Evolutionary conservation across 1,140 invertebrate genomes (phyloP), one percentile per base, ranked within the genome.

Genomic region (Euwallacea fornicatus): DNA sequence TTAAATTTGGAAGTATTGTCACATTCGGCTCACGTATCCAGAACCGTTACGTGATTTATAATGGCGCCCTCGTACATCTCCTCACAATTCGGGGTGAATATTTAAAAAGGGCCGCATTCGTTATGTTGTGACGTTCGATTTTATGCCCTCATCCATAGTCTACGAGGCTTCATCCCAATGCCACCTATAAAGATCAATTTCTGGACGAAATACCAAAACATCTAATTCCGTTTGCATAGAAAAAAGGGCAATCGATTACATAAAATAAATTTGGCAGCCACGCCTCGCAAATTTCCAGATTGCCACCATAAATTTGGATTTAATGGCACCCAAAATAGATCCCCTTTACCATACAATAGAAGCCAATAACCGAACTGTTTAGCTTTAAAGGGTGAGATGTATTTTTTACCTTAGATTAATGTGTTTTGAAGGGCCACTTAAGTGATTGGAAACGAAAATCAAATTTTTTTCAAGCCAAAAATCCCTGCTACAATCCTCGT

Each of bases 31-130:
- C 69, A 66, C 69, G 69, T 66, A 66, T 47, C 43, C 46, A 50
- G 63, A 66, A 65, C 69, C 62, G 69, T 60, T 71, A 71, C 69
- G 69, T 71, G 69, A 71, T 71, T 71, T 71, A 71, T 71, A 71
- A 71, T 66, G 43, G 62, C 63, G 33, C 21, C 47, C 53, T 53
- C 54, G 47, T 66, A 71, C 50, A 71, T 71, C 54, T 66, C 58
- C 53, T 33, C 21, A 46, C 13, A 10, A 11, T 66, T 50, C 13
- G 69, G 68, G 69, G 69, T 71, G 69, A 58, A 71, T 71, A 65
- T 66, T 71, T 66, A 71, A 71, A 71, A 71, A 71, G 53, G 61
- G 6, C 44, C 63, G 53, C 63, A 53, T 64, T 64, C 59, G 59
- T 69, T 69, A 69, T 70, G 42, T 65, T 54, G 59, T 64, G 50